phyloP scores from a whole-genome alignment of 2,888 invertebrate species.

The Lasioglossum morio region DNA sequence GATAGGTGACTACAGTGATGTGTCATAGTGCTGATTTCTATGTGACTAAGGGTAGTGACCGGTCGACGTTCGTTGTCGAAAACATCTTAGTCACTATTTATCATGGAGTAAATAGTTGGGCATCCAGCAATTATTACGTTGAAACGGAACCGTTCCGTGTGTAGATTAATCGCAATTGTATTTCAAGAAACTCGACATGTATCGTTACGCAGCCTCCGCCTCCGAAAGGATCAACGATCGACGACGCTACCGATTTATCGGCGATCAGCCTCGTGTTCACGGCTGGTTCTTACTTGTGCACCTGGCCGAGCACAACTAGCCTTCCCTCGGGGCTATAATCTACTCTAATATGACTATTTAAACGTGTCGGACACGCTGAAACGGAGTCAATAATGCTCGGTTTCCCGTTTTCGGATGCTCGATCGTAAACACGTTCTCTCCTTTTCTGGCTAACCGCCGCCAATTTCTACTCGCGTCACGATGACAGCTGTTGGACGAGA shows the following conservation, averaged over 20 bases:
- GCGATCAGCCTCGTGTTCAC: background rate
- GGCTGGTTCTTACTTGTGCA: background rate
- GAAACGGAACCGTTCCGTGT: background rate
- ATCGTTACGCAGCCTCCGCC: background rate
- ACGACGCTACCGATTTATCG: background rate
- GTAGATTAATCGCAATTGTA: background rate
- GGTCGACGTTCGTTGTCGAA: no score
- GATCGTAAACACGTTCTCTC: slow-evolving; percentile 14
- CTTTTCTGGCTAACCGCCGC: background rate
- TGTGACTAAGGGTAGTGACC: no score
- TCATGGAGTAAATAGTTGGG: no score
- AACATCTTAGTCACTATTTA: no score
- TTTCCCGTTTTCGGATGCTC: slow-evolving; percentile 1
- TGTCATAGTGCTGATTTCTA: no score
- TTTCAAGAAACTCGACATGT: background rate
- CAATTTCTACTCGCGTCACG: background rate
- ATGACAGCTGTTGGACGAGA: background rate
- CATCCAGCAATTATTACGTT: no score
- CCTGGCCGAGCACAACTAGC: background rate
- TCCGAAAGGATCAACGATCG: background rate
- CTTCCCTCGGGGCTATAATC: background rate
- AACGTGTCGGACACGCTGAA: background rate
- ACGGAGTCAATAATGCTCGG: background rate
- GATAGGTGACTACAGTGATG: no score
- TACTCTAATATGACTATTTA: background rate